phyloP scores from a whole-genome alignment of 2,113 vertebrate species.

The Rhagologus leucostigma region DNA sequence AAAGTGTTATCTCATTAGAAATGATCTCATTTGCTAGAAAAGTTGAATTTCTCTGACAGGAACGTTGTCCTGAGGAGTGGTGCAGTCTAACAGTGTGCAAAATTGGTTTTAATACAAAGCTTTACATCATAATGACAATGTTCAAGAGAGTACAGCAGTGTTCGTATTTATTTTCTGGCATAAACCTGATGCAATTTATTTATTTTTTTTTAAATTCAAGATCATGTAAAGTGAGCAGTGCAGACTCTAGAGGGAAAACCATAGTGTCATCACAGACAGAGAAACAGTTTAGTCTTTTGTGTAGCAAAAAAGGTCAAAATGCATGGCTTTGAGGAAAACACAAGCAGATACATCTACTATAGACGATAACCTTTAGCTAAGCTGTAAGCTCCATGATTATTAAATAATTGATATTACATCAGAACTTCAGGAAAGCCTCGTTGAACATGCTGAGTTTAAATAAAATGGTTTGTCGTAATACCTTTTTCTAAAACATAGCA shows the following conservation, averaged over 20 bases:
- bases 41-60: background rate
- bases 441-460: background rate
- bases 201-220: background rate
- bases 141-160: background rate
- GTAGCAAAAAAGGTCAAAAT: background rate
- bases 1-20: background rate
- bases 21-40: background rate
- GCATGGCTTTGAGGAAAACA: background rate
- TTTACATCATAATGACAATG: background rate
- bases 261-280: background rate
- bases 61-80: background rate
- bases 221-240: background rate
- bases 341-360: background rate
- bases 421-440: background rate
- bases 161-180: background rate
- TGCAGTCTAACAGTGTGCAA: background rate
- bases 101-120: background rate
- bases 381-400: background rate
- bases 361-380: slow-evolving; percentile 17
- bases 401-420: slow-evolving; percentile 8
- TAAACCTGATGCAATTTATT: background rate
- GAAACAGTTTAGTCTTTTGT: background rate
- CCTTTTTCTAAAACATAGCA: background rate
- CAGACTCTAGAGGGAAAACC: background rate
- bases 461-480: background rate